phyloP scores from a whole-genome alignment of 2,888 invertebrate genomes.

The Ormyrus thymus region DNA sequence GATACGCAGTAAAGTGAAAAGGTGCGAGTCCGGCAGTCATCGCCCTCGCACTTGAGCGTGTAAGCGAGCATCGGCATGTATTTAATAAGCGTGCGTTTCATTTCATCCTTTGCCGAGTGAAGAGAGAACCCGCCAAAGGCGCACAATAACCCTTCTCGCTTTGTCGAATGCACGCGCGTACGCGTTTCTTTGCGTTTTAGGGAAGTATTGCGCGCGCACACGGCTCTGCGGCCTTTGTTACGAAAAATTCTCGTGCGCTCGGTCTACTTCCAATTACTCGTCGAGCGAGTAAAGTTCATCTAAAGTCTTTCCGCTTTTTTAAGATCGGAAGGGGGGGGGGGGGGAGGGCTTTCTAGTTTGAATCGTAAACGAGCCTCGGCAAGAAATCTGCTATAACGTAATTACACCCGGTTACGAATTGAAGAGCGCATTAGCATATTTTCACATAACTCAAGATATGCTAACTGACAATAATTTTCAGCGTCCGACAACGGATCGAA shows the following conservation, averaged over 20 bases:
- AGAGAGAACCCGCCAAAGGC: background rate
- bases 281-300: background rate
- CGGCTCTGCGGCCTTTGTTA: too few relatives aligned
- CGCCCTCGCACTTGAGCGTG: background rate
- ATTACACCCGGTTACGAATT: too few relatives aligned
- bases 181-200: background rate
- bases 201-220: background rate
- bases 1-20: background rate
- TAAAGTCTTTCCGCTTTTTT: too few relatives aligned
- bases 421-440: too few relatives aligned
- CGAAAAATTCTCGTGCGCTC: background rate
- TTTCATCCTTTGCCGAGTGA: slow-evolving; percentile 9
- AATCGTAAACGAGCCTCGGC: too few relatives aligned
- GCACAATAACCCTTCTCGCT: slow-evolving; percentile 7
- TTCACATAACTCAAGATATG: too few relatives aligned
- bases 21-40: background rate
- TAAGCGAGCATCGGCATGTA: slow-evolving; percentile 13
- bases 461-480: too few relatives aligned
- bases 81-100: slow-evolving; percentile 9
- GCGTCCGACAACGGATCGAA: background rate
- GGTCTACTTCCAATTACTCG: background rate
- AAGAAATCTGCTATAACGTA: too few relatives aligned
- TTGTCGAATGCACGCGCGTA: background rate
- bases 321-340: too few relatives aligned
- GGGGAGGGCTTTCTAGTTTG: too few relatives aligned